These are phyloP conservation scores for Melanchra persicariae DNA, from an alignment of 2,888 invertebrate species.

Conservation along the genomic window DNA sequence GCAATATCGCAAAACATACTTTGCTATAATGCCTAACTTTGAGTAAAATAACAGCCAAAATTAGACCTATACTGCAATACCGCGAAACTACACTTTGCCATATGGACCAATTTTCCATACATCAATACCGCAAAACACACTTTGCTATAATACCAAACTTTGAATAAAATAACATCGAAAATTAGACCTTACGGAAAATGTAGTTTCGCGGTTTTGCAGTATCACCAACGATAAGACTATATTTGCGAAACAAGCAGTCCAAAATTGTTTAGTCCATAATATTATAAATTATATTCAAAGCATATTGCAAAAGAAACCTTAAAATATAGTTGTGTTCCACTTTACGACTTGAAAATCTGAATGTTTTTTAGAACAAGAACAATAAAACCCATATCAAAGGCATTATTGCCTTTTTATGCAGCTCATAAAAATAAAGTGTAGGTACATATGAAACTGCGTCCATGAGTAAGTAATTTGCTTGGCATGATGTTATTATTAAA, in stretches of 20 bases:
- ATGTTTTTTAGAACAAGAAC: neutral
- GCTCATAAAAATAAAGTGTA: slow-evolving; percentile 27
- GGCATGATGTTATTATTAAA: neutral
- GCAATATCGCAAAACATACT: too few relatives aligned
- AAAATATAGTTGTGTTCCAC: neutral
- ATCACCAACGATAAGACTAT: too few relatives aligned
- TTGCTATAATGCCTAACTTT: too few relatives aligned
- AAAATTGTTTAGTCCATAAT: neutral
- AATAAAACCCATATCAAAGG: slow-evolving; percentile 15
- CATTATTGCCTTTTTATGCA: slow-evolving; percentile 1
- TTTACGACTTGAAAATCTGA: neutral
- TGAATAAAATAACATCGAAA: too few relatives aligned
- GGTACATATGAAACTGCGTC: slow-evolving; percentile 8
- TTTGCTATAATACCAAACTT: too few relatives aligned
- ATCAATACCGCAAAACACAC: too few relatives aligned
- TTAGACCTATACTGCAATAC: too few relatives aligned
- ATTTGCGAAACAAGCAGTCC: neutral
- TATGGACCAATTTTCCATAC: too few relatives aligned
- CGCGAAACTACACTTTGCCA: too few relatives aligned
- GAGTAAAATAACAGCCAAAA: too few relatives aligned
- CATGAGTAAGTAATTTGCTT: slow-evolving; percentile 4
- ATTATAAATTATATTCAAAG: neutral
- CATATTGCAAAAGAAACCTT: neutral
- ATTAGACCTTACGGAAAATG: too few relatives aligned
- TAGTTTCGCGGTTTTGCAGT: too few relatives aligned